Base-by-base conservation (phyloP, 2,113 vertebrate genomes). In the Lasiurus borealis region DNA sequence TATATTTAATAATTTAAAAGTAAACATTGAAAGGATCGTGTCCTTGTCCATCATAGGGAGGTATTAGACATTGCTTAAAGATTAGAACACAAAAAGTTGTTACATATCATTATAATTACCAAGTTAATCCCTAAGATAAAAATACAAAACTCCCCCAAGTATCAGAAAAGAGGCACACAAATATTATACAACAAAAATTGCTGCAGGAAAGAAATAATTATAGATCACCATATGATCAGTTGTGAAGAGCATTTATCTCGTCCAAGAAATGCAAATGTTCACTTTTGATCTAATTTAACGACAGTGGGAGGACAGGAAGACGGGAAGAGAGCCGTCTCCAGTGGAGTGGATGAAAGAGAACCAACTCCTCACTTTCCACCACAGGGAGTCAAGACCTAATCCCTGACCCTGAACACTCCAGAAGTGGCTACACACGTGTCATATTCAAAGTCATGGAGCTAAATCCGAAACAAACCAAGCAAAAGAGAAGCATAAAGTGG, bases 51-150 rank as follows among this genome's bases (percentile, higher is more conserved):
- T 8, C 12, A 73, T 0, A 29, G 57, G 16, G 21, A 64, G 64
- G 48, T 19, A 69, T 64, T 2, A 54, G 19, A 69, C 31, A 59
- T 27, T 81, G 9, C 40, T 46, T 52, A 69, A 64, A 19, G 21
- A 84, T 27, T 13, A 69, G 85, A 64, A 76, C 44, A 84, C 3
- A 13, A 5, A 13, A 6, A 57, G 46, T 40, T 76, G 23, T 54
- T 34, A 29, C 12, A 29, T 31, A n/a, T 3, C 1, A 16, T 88
- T 76, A 27, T 46, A 66, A 25, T 72, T 64, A 77, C 13, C 69
- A 83, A 93, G 52, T 66, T 31, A 90, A 88, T 15, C n/a, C 11
- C 59, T 16, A 69, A 77, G 34, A 62, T 52, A 88, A 84, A 91
- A 80, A 62, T 27, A 27, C 8, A 69, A 68, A 95, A 72, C 16